phyloP scores from a whole-genome alignment of 2,113 vertebrate genomes.

The Pangasianodon hypophthalmus region DNA sequence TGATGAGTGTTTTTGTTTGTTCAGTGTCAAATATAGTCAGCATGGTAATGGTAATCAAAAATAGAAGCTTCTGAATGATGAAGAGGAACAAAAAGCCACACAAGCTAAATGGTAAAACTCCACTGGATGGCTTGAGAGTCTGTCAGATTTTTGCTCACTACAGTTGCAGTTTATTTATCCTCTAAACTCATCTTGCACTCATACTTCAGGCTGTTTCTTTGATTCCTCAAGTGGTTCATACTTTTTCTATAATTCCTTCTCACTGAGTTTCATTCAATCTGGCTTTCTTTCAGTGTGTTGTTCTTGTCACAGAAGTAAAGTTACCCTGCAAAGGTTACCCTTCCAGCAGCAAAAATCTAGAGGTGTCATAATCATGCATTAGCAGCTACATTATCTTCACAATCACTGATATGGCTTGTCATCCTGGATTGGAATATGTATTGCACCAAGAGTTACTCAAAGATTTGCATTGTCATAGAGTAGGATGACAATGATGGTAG shows the following conservation, averaged over 20 bases:
- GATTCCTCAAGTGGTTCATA: not conserved
- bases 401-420: not conserved
- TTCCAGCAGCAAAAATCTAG: conserved; percentile 1
- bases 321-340: not conserved
- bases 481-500: not conserved
- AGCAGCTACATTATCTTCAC: not conserved
- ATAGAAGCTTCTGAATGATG: not conserved
- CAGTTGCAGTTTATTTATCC: not conserved
- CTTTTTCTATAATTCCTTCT: not conserved
- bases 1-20: not conserved
- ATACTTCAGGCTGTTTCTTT: conserved; percentile 8
- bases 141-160: not conserved
- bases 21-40: not conserved
- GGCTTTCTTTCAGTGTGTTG: not conserved
- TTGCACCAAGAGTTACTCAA: not conserved
- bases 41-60: not conserved
- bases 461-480: not conserved
- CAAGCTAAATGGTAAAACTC: not conserved
- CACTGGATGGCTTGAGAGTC: not conserved
- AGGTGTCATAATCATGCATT: not conserved
- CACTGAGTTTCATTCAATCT: not conserved
- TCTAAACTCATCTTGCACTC: not conserved
- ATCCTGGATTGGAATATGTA: not conserved
- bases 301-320: not conserved
- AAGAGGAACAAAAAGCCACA: not conserved